Base-by-base conservation (phyloP, 2,113 vertebrate genomes). In the Diadophis punctatus region DNA sequence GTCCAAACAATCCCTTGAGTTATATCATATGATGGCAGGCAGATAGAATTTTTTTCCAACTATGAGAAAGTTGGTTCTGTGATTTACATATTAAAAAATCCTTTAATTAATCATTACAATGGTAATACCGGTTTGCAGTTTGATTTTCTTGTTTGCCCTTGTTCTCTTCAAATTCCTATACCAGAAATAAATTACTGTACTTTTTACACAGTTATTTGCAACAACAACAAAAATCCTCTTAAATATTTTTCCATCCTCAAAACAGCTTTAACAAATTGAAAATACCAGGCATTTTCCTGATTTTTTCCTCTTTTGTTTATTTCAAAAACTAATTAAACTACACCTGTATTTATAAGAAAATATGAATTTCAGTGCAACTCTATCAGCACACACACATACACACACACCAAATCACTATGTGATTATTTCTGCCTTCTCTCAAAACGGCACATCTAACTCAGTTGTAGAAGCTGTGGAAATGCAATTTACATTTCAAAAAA, bases 191-290 rank as follows among this genome's bases (percentile, higher is more conserved):
- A 95, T 92, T 94, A 25, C 4, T 23, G 46, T 74, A 92, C 18
- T 22, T 46, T 46, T 55, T 53, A 16, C n/a, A 93, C 11, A 68
- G 39, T 93, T 92, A 74, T n/a, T 90, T 3, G 58, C 1, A 14
- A 86, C 58, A 60, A 34, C 18, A 60, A 49, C 46, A 92, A 93
- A 34, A 56, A 56, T 90, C 3, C 5, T 39, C n/a, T 88, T 16
- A 91, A 95, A 48, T 90, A 88, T 90, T 87, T 10, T 90, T 94
- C 90, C 56, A 93, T 85, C 86, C 39, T 94, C 48, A 20, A 93
- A 94, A 95, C 92, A 90, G 52, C 22, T 49, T 95, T 60, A 74
- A 60, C 1, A 1, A n/a, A 90, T 91, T 49, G 74, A 95, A 96
- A 96, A 91, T 48, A 91, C 80, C 25, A 11, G 6, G 0, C 86